phyloP scores from a whole-genome alignment of 2,888 invertebrate species.

The Polyploca ridens region DNA sequence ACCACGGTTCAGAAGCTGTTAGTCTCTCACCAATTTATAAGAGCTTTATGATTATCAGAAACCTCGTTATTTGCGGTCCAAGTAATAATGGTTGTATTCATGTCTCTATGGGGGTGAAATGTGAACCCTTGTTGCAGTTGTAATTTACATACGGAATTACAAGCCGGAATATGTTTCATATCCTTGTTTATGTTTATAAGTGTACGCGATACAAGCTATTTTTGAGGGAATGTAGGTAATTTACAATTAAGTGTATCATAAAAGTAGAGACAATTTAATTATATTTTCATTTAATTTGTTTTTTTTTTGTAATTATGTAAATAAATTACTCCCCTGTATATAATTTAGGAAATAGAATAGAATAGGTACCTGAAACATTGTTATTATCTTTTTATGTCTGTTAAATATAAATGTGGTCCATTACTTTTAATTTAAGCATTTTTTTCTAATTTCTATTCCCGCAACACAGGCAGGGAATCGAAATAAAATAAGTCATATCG shows the following conservation, averaged over 20 bases:
- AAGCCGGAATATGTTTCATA: constrained; percentile 70
- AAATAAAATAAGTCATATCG: constrained; percentile 78
- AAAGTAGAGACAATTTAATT: too few species aligned
- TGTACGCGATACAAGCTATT: constrained; percentile 22
- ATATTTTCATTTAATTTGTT: too few species aligned
- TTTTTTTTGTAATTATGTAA: too few species aligned
- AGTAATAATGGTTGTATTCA: constrained; percentile 40
- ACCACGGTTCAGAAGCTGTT: constrained; percentile 59
- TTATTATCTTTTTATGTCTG: constrained; percentile 17
- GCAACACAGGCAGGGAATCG: constrained; percentile 63
- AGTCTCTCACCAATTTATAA: constrained; percentile 39
- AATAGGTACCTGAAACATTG: constrained; percentile 14
- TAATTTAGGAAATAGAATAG: too few species aligned
- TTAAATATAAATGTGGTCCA: constrained; percentile 34
- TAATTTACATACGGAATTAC: constrained; percentile 83
- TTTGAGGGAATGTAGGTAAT: background rate
- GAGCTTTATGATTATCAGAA: constrained; percentile 30
- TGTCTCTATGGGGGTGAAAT: constrained; percentile 71
- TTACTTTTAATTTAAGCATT: constrained; percentile 67
- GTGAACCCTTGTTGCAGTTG: constrained; percentile 73
- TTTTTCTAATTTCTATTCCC: constrained; percentile 65
- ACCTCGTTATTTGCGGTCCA: constrained; percentile 35
- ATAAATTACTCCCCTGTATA: too few species aligned
- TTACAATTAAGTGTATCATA: too few species aligned
- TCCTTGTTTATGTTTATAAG: constrained; percentile 62